phyloP scores from a whole-genome alignment of 2,888 invertebrate species.

The Melinopterus prodromus region DNA sequence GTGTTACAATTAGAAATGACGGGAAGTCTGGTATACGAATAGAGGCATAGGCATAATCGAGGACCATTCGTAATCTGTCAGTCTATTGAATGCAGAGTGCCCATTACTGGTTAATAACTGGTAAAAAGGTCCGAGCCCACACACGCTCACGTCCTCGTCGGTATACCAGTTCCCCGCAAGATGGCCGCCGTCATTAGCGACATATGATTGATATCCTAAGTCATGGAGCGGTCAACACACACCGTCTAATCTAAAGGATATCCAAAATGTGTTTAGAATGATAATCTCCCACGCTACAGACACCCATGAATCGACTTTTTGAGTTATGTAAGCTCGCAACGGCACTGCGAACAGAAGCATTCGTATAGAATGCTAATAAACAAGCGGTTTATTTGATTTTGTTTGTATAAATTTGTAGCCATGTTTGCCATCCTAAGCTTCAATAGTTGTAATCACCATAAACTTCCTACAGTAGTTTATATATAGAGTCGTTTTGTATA shows the following conservation, averaged over 20 bases:
- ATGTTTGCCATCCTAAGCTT: too few species aligned
- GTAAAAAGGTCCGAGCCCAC: slow-evolving; percentile 32
- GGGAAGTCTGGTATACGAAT: slow-evolving; percentile 35
- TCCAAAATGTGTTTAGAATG: slow-evolving; percentile 14
- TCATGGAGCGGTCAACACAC: neutral
- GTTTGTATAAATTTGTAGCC: neutral
- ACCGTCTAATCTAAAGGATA: slow-evolving; percentile 6
- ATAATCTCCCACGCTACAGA: neutral
- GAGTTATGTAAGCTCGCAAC: neutral
- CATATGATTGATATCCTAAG: slow-evolving; percentile 22
- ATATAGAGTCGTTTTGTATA: too few species aligned
- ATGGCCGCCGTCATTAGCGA: slow-evolving; percentile 20
- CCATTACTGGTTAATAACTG: slow-evolving; percentile 36
- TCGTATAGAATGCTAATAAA: neutral
- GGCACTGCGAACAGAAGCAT: neutral
- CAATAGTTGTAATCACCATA: too few species aligned
- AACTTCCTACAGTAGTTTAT: too few species aligned
- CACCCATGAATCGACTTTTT: neutral
- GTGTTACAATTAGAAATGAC: slow-evolving; percentile 35
- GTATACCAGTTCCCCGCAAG: neutral
- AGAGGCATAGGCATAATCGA: slow-evolving; percentile 32
- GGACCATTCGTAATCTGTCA: slow-evolving; percentile 38
- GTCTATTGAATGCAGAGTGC: slow-evolving; percentile 34
- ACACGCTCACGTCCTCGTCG: slow-evolving; percentile 27
- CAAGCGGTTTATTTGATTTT: neutral